Percentiles rank a stretch among this genome's conserved stretches.
phyloP scores from a whole-genome alignment of 2,797 vertebrate genomes.

The Myoxocephalus aenaeus region DNA sequence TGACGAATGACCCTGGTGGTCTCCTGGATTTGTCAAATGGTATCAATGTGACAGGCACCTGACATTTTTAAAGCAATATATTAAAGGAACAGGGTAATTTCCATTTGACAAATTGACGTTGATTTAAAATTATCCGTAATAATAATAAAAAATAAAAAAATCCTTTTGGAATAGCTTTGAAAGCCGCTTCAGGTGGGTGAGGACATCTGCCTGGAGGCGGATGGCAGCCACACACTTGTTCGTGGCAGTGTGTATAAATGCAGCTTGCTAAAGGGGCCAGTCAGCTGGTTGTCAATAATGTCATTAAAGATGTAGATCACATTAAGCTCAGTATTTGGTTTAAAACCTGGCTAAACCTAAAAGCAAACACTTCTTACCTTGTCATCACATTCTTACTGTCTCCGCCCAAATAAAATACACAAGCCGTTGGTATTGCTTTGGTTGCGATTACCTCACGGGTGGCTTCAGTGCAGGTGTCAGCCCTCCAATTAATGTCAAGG shows the following conservation, averaged over 20 bases:
- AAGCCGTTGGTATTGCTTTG: neutral
- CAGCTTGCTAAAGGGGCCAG: neutral
- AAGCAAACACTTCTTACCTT: neutral
- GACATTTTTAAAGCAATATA: neutral
- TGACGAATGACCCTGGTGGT: neutral
- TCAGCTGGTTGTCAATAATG: neutral
- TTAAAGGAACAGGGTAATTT: neutral
- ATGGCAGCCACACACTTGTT: neutral
- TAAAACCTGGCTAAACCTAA: neutral
- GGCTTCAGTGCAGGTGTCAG: neutral
- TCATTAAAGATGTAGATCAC: neutral
- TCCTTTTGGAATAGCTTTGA: neutral
- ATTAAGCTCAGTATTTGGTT: neutral
- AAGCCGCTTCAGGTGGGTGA: neutral
- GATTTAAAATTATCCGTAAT: neutral
- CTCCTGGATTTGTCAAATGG: neutral
- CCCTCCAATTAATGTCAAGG: neutral
- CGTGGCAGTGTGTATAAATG: neutral
- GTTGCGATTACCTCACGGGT: neutral
- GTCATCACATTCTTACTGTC: neutral
- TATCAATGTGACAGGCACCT: neutral
- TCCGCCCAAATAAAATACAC: neutral
- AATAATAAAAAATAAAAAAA: too few relatives aligned
- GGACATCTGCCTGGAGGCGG: constrained; percentile 8
- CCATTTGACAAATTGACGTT: neutral